These are phyloP conservation scores for Lottia gigantea DNA, from an alignment of 2,888 invertebrate species.

Conservation along the genomic window DNA sequence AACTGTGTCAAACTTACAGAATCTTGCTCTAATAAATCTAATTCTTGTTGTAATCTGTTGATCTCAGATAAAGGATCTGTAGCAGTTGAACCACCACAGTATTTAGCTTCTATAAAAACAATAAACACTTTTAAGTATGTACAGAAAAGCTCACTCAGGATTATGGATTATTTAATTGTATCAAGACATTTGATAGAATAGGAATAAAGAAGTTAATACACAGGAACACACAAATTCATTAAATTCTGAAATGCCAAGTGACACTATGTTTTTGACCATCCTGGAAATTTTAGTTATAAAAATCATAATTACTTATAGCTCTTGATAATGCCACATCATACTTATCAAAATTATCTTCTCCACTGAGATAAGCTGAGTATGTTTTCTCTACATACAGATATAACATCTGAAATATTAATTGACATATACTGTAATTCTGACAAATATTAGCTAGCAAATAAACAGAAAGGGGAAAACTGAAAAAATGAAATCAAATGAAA, in stretches of 20 bases:
- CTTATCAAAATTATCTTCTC: slow-evolving; percentile 48
- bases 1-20: slow-evolving; percentile 23
- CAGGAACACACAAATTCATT: too few relatives aligned
- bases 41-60: slow-evolving; percentile 41
- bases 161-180: too few relatives aligned
- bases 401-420: slow-evolving; percentile 39
- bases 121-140: not conserved
- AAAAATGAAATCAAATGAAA: too few relatives aligned
- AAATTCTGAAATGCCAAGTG: too few relatives aligned
- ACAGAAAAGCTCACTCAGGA: too few relatives aligned
- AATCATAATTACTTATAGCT: slow-evolving; percentile 54
- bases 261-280: not conserved
- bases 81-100: slow-evolving; percentile 39
- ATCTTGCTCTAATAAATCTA: slow-evolving; percentile 45
- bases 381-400: slow-evolving; percentile 41
- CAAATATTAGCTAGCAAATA: too few relatives aligned
- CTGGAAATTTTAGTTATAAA: too few relatives aligned
- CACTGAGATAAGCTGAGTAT: slow-evolving; percentile 47
- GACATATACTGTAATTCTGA: not conserved
- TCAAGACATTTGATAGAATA: too few relatives aligned
- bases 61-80: slow-evolving; percentile 44
- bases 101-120: slow-evolving; percentile 39
- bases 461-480: too few relatives aligned
- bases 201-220: too few relatives aligned
- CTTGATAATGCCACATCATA: slow-evolving; percentile 43